phyloP scores from a whole-genome alignment of 2,888 invertebrate species.

The Drosophila hawaiiensis region DNA sequence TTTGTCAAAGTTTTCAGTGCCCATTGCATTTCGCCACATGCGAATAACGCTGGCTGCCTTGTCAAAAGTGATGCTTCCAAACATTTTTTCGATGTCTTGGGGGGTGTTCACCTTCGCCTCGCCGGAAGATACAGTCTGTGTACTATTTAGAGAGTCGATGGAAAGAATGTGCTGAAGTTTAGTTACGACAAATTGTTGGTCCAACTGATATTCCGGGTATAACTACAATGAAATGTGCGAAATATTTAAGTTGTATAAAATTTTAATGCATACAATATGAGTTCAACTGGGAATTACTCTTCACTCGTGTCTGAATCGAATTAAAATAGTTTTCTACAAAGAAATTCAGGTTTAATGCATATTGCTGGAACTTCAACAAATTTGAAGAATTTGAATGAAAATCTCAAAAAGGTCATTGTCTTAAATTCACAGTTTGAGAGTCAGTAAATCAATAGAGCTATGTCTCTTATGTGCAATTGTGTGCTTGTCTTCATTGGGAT shows the following conservation, averaged over 20 bases:
- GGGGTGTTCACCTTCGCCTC: conserved; percentile 86
- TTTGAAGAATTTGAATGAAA: no score
- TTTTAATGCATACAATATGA: neutral
- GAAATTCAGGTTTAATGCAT: no score
- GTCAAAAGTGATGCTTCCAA: conserved; percentile 88
- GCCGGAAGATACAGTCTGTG: conserved; percentile 87
- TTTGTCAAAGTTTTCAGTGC: conserved; percentile 86
- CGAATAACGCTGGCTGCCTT: conserved; percentile 89
- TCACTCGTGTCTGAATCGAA: neutral
- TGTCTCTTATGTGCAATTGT: neutral
- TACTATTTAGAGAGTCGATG: conserved; percentile 86
- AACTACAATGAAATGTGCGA: conserved; percentile 85
- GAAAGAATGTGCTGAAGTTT: conserved; percentile 88
- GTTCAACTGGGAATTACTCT: neutral
- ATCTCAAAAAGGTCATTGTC: no score
- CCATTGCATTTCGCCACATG: conserved; percentile 89
- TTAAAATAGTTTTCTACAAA: neutral
- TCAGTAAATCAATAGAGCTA: neutral
- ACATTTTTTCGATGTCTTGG: conserved; percentile 86
- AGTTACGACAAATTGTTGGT: conserved; percentile 89
- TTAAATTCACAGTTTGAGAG: neutral
- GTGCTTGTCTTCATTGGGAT: neutral
- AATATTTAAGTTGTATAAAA: neutral
- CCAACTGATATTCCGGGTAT: conserved; percentile 88
- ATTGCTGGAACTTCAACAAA: no score